Evolutionary conservation across 2,888 invertebrate genomes (phyloP), one percentile per base, ranked within the genome.

Genomic region (Podotricha telesiphe): DNA sequence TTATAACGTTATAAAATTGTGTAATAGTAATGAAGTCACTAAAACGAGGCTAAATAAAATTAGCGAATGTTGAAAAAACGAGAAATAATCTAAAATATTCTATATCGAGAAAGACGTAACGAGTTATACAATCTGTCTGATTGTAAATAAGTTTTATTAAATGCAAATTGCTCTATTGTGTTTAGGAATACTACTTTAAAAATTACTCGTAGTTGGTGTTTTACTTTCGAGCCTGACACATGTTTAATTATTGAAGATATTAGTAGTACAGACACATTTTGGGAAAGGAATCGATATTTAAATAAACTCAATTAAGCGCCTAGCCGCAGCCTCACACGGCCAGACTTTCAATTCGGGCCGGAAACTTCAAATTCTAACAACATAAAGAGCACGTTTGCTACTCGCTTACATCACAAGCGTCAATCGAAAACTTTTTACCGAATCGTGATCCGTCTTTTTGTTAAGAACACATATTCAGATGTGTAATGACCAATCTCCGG

Each of bases 401-500:
- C 84, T 86, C 86, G 87, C 88, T 89, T 90, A 87, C 88, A 85
- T 84, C 84, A 87, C 84, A 82, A 82, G 81, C 83, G 83, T 69
- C 85, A 84, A 83, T 85, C 84, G 83, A 78, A 51, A 68, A 86
- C 85, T 88, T 89, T 88, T 88, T 88, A 89, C 86, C 80, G 82
- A 88, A 86, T 89, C 91, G 91, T 91, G 89, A 88, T 86, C 84
- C 80, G 82, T 84, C 87, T 89, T 88, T 89, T 87, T 90, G 85
- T 88, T 80, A 80, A 85, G 86, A 87, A 85, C 87, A 88, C 88
- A 91, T 89, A 91, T 91, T 92, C 92, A 92, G 88, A 91, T 91
- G 87, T 87, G 91, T 91, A 90, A 90, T 90, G 91, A 90, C 89
- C 91, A 90, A 91, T 91, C 92, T 91, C 90, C 89, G 88, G 86